Evolutionary conservation across 2,797 vertebrate species (phyloP).

Genomic region (Melanitta fusca): DNA sequence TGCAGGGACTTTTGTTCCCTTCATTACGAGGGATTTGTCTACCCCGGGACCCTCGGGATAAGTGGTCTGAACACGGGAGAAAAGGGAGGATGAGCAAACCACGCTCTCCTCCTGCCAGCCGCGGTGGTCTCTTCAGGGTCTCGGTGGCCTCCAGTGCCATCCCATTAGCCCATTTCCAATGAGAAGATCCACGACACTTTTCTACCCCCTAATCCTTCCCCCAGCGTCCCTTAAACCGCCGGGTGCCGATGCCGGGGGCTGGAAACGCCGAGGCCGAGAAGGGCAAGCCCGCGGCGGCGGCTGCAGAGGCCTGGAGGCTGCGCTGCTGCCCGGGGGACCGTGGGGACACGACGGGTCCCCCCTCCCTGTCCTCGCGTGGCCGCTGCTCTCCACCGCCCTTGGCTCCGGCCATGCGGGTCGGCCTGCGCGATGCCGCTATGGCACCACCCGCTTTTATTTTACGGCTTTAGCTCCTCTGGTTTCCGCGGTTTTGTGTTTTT

Average conservation of each 20-base stretch:
- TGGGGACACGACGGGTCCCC: not conserved
- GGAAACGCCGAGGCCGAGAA: not conserved
- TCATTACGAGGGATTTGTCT: not conserved
- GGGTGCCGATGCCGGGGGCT: not conserved
- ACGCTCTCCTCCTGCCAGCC: fast-evolving
- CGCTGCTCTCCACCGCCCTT: not conserved
- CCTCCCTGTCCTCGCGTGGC: not conserved
- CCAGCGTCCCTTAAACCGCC: not conserved
- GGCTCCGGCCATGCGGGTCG: not conserved
- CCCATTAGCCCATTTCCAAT: not conserved
- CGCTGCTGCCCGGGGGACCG: not conserved
- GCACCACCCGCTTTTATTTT: not conserved
- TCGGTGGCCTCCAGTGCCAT: not conserved
- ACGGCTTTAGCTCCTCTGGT: not conserved
- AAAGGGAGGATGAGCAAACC: not conserved
- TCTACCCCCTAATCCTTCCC: not conserved
- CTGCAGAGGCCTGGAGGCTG: not conserved
- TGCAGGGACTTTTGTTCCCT: not conserved
- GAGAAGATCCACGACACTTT: not conserved
- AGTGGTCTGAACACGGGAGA: not conserved
- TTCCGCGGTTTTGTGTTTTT: not conserved
- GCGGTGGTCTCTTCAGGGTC: not conserved
- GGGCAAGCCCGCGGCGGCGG: not conserved
- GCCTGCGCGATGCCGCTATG: not conserved
- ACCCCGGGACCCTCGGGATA: not conserved